phyloP scores from a whole-genome alignment of 2,113 vertebrate species.

The Vidua chalybeata region DNA sequence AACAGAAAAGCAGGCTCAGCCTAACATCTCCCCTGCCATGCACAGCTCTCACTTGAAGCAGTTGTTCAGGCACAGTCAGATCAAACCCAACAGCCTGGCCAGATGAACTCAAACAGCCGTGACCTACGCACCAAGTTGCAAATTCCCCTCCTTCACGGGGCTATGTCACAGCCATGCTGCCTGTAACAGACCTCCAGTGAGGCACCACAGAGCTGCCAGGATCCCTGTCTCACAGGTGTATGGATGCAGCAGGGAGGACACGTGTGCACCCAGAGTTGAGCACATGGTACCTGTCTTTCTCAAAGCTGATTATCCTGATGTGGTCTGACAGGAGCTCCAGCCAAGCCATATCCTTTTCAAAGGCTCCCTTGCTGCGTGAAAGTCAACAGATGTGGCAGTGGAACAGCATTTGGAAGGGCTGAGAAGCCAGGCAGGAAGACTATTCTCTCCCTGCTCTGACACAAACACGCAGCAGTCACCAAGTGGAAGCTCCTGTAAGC shows the following conservation, averaged over 20 bases:
- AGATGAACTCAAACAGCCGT: fast-evolving
- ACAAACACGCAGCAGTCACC: neutral
- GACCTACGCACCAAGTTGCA: neutral
- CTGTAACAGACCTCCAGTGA: neutral
- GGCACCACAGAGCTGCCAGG: neutral
- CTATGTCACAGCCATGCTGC: fast-evolving
- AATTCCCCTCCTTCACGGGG: neutral
- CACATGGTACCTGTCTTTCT: neutral
- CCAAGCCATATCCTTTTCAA: neutral
- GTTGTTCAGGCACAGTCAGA: fast-evolving
- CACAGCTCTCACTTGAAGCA: neutral
- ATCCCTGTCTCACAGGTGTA: neutral
- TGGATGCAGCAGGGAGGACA: neutral
- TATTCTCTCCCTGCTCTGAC: neutral
- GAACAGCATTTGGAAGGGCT: neutral
- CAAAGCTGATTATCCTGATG: conserved; percentile 5
- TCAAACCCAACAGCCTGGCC: fast-evolving
- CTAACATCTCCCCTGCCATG: neutral
- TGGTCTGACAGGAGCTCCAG: neutral
- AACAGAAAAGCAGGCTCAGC: neutral
- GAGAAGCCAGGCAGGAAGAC: neutral
- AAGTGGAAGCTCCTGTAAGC: neutral
- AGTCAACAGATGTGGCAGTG: neutral
- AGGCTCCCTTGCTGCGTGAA: neutral
- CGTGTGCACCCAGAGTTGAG: fast-evolving